Evolutionary conservation across 2,888 invertebrate genomes (phyloP).

Genomic region (Harpalus rufipes): DNA sequence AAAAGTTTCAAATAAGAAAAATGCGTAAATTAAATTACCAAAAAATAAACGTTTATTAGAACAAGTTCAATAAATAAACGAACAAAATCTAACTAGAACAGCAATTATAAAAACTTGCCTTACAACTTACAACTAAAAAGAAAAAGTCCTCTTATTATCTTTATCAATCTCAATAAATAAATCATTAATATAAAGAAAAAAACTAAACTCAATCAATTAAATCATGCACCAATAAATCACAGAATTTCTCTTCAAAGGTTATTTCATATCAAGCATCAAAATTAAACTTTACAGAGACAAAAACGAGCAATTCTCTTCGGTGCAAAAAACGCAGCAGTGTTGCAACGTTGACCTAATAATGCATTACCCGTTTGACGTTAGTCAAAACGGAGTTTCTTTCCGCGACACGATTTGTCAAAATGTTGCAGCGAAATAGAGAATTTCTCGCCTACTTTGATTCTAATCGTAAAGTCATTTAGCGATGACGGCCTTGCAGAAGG

Average conservation of each 20-base stretch:
- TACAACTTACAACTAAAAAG: not conserved
- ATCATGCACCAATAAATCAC: constrained; percentile 16
- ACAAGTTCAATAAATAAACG: not conserved
- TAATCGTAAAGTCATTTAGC: constrained; percentile 9
- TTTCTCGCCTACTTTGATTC: constrained; percentile 29
- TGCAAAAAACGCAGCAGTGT: constrained; percentile 30
- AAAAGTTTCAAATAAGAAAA: not conserved
- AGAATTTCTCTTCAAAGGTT: constrained; percentile 24
- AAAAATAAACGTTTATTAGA: not conserved
- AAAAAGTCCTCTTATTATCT: not conserved
- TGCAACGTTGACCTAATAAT: constrained; percentile 50
- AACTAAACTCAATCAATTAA: constrained; percentile 19
- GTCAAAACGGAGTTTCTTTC: constrained; percentile 48
- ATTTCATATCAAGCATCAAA: constrained; percentile 15
- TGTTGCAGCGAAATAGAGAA: constrained; percentile 12
- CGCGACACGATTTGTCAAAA: constrained; percentile 40
- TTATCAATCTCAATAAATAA: constrained; percentile 16
- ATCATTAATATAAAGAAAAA: constrained; percentile 25
- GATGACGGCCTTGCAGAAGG: constrained; percentile 4
- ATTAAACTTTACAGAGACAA: constrained; percentile 3
- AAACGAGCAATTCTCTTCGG: constrained; percentile 9
- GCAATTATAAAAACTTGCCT: not conserved
- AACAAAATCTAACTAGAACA: not conserved
- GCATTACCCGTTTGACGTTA: constrained; percentile 47
- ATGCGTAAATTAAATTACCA: not conserved